A percentile compares a stretch with the other conserved stretches of the same genome.
These are phyloP conservation scores for Drosophila subobscura DNA, from an alignment of 1,140 invertebrate genomes.

Conservation along the genomic window DNA sequence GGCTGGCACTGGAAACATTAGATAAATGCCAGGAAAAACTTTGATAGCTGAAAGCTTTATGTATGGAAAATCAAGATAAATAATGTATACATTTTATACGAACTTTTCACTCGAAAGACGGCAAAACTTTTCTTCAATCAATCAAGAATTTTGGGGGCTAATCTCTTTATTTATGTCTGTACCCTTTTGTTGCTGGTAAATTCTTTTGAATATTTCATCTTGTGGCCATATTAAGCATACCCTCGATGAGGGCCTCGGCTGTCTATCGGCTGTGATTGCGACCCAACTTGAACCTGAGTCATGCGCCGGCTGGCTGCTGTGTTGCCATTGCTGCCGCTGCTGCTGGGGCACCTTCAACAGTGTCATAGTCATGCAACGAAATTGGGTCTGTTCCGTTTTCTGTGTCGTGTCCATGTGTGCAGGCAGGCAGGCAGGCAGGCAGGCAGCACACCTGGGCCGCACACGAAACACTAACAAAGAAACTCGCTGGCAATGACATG, in stretches of 20 bases:
- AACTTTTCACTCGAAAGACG: too few species aligned
- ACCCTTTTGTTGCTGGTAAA: background rate
- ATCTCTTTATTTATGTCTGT: too few species aligned
- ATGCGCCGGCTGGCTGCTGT: conserved; percentile 47
- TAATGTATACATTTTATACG: too few species aligned
- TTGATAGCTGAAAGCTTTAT: too few species aligned
- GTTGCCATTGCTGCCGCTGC: conserved; percentile 25
- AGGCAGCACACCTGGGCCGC: conserved; percentile 70
- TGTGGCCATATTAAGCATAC: conserved; percentile 40
- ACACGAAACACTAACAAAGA: conserved; percentile 15
- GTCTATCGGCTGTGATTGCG: conserved; percentile 60
- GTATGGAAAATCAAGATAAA: too few species aligned
- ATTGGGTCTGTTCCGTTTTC: conserved; percentile 60
- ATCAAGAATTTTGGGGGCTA: too few species aligned
- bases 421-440: too few species aligned
- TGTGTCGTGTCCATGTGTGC: conserved; percentile 33
- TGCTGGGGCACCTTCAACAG: conserved; percentile 73
- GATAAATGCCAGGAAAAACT: too few species aligned
- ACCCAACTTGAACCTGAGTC: conserved; percentile 82
- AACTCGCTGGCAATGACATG: conserved; percentile 69
- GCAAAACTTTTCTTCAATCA: too few species aligned
- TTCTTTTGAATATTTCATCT: conserved; percentile 42
- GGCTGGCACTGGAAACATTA: too few species aligned
- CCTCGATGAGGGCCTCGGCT: conserved; percentile 15
- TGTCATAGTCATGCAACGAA: conserved; percentile 76